Percentiles rank a stretch among this genome's conserved stretches.
phyloP scores from a whole-genome alignment of 1,140 invertebrate genomes.

The Eumaeus atala region DNA sequence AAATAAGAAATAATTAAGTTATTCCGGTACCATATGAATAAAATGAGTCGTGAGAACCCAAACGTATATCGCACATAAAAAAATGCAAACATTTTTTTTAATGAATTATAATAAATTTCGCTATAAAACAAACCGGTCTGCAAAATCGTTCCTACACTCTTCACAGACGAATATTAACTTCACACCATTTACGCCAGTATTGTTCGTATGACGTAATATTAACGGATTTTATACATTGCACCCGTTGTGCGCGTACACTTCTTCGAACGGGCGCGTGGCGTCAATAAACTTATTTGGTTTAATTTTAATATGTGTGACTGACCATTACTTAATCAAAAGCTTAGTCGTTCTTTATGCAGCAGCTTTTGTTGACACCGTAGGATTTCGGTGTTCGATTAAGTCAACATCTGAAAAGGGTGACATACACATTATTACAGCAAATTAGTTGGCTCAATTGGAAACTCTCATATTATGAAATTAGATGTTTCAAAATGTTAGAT shows the following conservation, averaged over 20 bases:
- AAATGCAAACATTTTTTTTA: not conserved
- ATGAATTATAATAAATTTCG: conserved; percentile 14
- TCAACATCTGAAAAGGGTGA: no score
- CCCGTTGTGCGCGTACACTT: conserved; percentile 16
- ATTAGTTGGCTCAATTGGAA: no score
- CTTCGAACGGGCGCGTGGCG: not conserved
- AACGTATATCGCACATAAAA: conserved; percentile 3
- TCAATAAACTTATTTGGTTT: conserved; percentile 8
- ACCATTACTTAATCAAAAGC: no score
- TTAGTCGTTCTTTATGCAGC: no score
- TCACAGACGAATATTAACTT: not conserved
- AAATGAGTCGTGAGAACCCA: conserved; percentile 8
- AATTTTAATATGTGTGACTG: conserved; percentile 5
- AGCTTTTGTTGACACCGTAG: no score
- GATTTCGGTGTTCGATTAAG: no score
- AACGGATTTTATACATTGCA: conserved; percentile 29
- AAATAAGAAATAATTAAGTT: not conserved
- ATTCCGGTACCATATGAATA: not conserved
- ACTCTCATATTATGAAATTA: no score
- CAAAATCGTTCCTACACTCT: not conserved
- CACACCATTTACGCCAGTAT: conserved; percentile 18
- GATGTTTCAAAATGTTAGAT: no score
- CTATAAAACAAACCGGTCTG: conserved; percentile 8
- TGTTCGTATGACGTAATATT: conserved; percentile 27
- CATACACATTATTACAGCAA: no score